These are phyloP conservation scores for Paelopatides confundens DNA, from an alignment of 53 echinoderm and acorn worm genomes.

Conservation along the genomic window DNA sequence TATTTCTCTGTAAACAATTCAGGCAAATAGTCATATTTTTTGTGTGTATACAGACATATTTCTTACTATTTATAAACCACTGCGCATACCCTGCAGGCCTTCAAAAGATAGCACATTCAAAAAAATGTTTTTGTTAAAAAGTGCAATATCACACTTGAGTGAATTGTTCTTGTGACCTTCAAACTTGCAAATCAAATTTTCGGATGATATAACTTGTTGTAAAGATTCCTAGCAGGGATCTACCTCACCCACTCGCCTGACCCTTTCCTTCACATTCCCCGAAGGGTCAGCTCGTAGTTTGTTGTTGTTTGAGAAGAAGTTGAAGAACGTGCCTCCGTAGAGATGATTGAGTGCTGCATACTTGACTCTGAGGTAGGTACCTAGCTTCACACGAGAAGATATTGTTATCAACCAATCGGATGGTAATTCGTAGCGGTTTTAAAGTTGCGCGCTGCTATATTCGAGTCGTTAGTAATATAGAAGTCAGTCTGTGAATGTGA, in stretches of 20 bases:
- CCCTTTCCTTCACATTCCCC: constrained; percentile 36
- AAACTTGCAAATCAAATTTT: constrained; percentile 35
- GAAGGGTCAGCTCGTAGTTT: constrained; percentile 40
- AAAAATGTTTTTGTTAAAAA: constrained; percentile 4
- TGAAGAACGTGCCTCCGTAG: constrained; percentile 14
- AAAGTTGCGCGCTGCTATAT: not conserved
- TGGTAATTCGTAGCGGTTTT: not conserved
- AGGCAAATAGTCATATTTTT: no score
- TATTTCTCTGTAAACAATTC: no score
- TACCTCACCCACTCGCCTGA: constrained; percentile 10
- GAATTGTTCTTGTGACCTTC: constrained; percentile 28
- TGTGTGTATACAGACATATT: no score
- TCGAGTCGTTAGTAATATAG: not conserved
- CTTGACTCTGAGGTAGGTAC: constrained; percentile 21
- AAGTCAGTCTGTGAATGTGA: no score
- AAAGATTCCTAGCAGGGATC: constrained; percentile 13
- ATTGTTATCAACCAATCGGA: constrained; percentile 6
- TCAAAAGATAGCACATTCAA: not conserved
- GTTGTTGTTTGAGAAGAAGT: constrained; percentile 19
- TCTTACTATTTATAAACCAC: no score
- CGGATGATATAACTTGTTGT: not conserved
- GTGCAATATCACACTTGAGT: constrained; percentile 32
- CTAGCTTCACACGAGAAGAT: not conserved
- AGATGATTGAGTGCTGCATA: not conserved
- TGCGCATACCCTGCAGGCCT: no score